phyloP scores from a whole-genome alignment of 2,113 vertebrate species.

The Xiphorhynchus elegans region DNA sequence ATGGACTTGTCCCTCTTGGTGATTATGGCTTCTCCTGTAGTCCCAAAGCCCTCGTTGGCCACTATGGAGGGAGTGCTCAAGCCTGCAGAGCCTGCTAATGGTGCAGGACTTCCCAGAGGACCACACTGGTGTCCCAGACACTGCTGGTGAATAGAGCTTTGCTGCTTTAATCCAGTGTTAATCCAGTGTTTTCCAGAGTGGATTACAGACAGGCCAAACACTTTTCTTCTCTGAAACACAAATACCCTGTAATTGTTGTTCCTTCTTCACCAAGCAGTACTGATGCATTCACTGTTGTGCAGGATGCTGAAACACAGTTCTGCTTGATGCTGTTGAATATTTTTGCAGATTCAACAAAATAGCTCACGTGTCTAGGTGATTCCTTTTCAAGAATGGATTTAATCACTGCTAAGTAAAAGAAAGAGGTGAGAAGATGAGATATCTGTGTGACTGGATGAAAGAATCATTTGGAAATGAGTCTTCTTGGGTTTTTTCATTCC shows the following conservation, averaged over 20 bases:
- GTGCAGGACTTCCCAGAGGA: background rate
- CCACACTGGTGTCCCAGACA: background rate
- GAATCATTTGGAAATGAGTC: background rate
- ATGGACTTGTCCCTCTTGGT: background rate
- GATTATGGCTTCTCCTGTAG: background rate
- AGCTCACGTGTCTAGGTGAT: background rate
- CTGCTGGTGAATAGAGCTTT: background rate
- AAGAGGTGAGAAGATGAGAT: background rate
- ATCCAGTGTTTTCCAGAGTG: background rate
- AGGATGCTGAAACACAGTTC: background rate
- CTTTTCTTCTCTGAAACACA: background rate
- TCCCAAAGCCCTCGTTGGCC: background rate
- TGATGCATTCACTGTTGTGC: fast-evolving
- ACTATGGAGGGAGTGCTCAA: background rate
- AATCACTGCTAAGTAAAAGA: background rate
- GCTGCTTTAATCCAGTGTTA: background rate
- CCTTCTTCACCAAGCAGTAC: background rate
- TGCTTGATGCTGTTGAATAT: background rate
- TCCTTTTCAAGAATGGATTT: background rate
- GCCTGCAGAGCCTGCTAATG: background rate
- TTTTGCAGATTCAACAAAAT: background rate
- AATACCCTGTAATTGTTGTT: background rate
- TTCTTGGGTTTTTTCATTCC: background rate
- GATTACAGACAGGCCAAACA: background rate
- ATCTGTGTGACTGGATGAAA: background rate